phyloP scores from a whole-genome alignment of 2,113 vertebrate species.

The Sinocyclocheilus anshuiensis region DNA sequence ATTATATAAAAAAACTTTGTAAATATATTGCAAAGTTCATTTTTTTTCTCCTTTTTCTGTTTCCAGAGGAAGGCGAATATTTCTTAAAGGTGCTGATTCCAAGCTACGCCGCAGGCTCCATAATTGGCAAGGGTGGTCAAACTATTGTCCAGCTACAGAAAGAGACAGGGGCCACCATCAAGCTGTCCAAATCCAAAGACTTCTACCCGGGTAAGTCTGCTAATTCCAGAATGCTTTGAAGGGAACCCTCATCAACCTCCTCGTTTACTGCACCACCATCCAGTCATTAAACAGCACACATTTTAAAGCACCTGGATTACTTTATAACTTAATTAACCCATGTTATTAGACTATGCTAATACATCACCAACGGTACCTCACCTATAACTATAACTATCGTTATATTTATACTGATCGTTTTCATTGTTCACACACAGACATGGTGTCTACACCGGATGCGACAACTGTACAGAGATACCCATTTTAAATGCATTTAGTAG shows the following conservation, averaged over 20 bases:
- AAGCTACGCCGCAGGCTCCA: conserved; percentile 92
- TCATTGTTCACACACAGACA: too few species aligned
- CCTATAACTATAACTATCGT: too few species aligned
- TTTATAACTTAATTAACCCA: not conserved
- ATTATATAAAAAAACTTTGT: too few species aligned
- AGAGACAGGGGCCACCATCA: conserved; percentile 93
- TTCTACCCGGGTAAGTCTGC: conserved; percentile 87
- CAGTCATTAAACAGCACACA: not conserved
- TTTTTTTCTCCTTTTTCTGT: conserved; percentile 59
- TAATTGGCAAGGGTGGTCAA: conserved; percentile 93
- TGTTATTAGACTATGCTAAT: conserved; percentile 36
- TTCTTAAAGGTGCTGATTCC: conserved; percentile 95
- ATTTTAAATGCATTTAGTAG: too few species aligned
- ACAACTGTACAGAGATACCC: too few species aligned
- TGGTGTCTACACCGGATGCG: too few species aligned
- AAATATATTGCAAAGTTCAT: conserved; percentile 6
- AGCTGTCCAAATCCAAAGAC: conserved; percentile 96
- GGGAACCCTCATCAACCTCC: not conserved
- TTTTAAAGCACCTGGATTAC: conserved; percentile 7
- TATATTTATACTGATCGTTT: too few species aligned
- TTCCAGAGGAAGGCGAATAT: conserved; percentile 90
- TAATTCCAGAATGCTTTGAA: not conserved
- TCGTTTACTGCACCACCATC: not conserved
- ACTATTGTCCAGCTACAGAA: conserved; percentile 94
- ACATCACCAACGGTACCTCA: not conserved